Conservation (phyloP, 35 echinoderm and acorn worm species). For the Amphiura filiformis region DNA sequence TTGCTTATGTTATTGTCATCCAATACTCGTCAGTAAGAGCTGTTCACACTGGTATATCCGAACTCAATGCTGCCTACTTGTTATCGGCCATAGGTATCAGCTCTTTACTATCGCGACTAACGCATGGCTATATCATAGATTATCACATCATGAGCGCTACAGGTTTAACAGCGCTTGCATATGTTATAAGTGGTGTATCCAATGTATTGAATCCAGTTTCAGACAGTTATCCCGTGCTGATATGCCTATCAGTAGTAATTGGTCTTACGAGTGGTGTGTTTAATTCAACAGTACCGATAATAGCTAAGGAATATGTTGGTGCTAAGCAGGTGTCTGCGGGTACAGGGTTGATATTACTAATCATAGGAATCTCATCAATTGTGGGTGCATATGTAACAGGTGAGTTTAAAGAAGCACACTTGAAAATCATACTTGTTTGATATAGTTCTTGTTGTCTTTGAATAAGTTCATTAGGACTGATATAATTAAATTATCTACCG, state of each 20-base stretch:
- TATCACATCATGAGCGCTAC: background rate
- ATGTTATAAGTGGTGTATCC: background rate
- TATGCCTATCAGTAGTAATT: background rate
- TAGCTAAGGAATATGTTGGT: background rate
- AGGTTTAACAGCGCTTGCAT: background rate
- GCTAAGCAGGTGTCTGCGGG: background rate
- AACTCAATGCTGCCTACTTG: background rate
- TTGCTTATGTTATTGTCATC: background rate
- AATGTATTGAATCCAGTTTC: background rate
- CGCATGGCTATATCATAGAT: background rate
- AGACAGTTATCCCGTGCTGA: background rate
- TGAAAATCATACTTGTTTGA: no score
- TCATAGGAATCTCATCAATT: background rate
- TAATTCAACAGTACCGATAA: background rate
- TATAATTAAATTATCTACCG: no score
- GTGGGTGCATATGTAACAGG: background rate
- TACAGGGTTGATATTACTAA: background rate
- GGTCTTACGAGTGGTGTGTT: background rate
- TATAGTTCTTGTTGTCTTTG: no score
- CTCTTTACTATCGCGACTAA: background rate
- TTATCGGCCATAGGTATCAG: background rate
- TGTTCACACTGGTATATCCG: background rate
- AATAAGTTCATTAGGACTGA: no score
- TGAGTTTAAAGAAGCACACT: no score
- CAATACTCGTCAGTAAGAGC: background rate